phyloP scores from a whole-genome alignment of 2,797 vertebrate species.

The Lagorchestes hirsutus region DNA sequence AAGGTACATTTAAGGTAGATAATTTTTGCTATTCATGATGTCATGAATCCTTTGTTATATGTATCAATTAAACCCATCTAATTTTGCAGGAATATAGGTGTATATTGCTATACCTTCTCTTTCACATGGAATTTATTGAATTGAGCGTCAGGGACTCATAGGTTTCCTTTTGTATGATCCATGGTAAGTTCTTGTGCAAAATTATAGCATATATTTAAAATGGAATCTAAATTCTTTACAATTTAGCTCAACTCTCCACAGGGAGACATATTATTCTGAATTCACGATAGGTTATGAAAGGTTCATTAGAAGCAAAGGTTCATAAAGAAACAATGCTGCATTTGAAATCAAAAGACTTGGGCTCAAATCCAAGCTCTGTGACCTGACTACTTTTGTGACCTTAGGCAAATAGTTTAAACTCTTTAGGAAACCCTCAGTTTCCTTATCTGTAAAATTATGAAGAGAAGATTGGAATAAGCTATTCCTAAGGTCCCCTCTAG shows the following conservation, averaged over 20 bases:
- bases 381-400: background rate
- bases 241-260: background rate
- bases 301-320: background rate
- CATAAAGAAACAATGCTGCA: background rate
- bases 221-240: background rate
- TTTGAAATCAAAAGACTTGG: background rate
- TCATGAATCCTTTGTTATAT: background rate
- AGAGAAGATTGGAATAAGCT: too few species aligned
- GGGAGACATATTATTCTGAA: background rate
- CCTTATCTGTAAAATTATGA: background rate
- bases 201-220: background rate
- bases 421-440: background rate
- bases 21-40: background rate
- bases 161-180: background rate
- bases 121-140: background rate
- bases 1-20: background rate
- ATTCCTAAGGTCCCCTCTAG: too few species aligned
- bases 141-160: background rate
- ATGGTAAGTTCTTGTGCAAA: background rate
- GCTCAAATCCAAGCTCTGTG: background rate
- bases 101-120: background rate
- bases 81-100: background rate
- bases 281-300: background rate
- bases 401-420: background rate
- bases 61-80: background rate